phyloP scores from a whole-genome alignment of 1,140 invertebrate genomes.

The Neodiprion lecontei region DNA sequence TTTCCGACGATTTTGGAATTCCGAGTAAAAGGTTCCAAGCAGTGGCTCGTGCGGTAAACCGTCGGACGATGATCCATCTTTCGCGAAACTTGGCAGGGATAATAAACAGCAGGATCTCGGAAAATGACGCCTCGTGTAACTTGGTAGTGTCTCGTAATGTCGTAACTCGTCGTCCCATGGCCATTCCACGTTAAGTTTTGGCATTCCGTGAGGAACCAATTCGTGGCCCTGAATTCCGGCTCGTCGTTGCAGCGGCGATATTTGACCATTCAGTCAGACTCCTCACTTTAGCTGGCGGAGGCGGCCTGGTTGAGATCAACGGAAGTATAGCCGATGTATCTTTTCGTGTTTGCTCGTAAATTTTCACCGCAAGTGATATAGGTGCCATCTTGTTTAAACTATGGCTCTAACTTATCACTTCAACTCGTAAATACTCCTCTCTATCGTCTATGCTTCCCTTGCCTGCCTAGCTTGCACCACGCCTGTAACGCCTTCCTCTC shows the following conservation, averaged over 20 bases:
- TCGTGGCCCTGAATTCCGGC: too few species aligned
- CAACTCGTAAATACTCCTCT: background rate
- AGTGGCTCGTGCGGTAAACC: too few species aligned
- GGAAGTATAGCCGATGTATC: slow-evolving; percentile 49
- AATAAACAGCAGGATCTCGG: background rate
- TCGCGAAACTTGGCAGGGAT: background rate
- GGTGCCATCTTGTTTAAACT: slow-evolving; percentile 40
- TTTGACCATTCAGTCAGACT: background rate
- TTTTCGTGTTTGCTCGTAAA: slow-evolving; percentile 46
- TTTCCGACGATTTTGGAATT: too few species aligned
- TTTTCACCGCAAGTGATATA: slow-evolving; percentile 40
- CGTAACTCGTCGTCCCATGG: background rate
- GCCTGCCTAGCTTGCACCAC: too few species aligned
- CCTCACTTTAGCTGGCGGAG: background rate
- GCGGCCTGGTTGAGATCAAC: slow-evolving; percentile 30
- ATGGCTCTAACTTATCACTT: slow-evolving; percentile 5
- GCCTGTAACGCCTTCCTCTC: too few species aligned
- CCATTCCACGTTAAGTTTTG: too few species aligned
- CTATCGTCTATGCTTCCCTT: too few species aligned
- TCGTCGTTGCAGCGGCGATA: too few species aligned
- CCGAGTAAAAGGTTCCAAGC: too few species aligned
- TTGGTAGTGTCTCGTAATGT: background rate
- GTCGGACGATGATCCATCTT: background rate
- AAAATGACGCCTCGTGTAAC: too few species aligned
- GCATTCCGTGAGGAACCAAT: too few species aligned